Percentiles rank a stretch among this genome's conserved stretches.
These are phyloP conservation scores for Drosophila pectinifera DNA, from an alignment of 1,140 invertebrate genomes.

Conservation along the genomic window DNA sequence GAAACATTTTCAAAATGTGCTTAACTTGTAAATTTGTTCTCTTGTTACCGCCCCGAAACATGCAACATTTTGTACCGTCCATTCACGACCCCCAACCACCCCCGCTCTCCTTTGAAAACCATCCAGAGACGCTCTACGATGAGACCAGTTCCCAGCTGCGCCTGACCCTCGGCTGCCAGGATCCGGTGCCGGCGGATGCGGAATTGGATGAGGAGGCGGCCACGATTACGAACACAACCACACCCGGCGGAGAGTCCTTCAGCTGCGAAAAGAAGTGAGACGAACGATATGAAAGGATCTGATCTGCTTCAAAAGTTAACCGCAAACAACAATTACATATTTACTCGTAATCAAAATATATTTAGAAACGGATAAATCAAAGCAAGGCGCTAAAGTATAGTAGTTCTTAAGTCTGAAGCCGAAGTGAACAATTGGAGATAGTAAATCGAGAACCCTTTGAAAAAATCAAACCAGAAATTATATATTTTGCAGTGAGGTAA, in stretches of 20 bases:
- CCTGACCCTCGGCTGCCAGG: conserved; percentile 55
- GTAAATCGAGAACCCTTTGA: conserved; percentile 41
- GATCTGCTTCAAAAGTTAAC: conserved; percentile 29
- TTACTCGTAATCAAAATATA: conserved; percentile 70
- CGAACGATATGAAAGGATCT: conserved; percentile 1
- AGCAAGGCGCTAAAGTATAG: conserved; percentile 38
- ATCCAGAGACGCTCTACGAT: conserved; percentile 76
- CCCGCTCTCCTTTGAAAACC: conserved; percentile 13
- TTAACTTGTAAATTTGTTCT: conserved; percentile 77
- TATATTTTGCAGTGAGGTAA: conserved; percentile 37
- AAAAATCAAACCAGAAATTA: conserved; percentile 17
- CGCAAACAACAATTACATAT: conserved; percentile 61
- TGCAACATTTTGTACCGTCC: conserved; percentile 67
- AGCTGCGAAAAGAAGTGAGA: conserved; percentile 63
- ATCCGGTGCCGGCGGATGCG: conserved; percentile 36
- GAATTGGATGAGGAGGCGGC: conserved; percentile 44
- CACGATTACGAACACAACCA: conserved; percentile 4
- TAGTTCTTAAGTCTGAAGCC: conserved; percentile 62
- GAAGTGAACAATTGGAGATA: conserved; percentile 18
- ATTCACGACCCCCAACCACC: conserved; percentile 31
- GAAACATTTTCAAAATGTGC: conserved; percentile 60
- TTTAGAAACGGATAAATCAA: conserved; percentile 23
- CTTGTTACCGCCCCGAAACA: conserved; percentile 69
- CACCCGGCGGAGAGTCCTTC: conserved; percentile 19
- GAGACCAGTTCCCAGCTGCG: conserved; percentile 61